Evolutionary conservation across 1,140 invertebrate genomes (phyloP).

Genomic region (Camponotus floridanus): DNA sequence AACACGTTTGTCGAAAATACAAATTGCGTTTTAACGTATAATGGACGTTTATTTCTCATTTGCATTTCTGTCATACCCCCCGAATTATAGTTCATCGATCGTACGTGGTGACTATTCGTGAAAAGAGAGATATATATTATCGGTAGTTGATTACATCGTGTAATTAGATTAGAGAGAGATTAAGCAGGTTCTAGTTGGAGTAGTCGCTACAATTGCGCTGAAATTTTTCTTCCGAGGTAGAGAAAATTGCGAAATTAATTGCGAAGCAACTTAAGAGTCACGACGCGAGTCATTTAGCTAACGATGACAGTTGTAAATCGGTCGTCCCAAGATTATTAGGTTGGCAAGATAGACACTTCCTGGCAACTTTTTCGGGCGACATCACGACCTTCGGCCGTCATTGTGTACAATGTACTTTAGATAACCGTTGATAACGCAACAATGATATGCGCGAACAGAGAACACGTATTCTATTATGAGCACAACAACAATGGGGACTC

Average conservation of each 20-base stretch:
- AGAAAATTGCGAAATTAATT: too few species aligned
- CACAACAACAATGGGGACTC: not conserved
- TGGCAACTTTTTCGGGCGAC: not conserved
- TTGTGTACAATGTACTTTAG: not conserved
- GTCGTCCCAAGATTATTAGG: too few species aligned
- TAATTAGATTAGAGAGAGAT: not conserved
- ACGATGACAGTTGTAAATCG: too few species aligned
- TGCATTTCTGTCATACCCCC: not conserved
- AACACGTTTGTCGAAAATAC: not conserved
- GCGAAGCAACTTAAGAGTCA: too few species aligned
- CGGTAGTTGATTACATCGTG: not conserved
- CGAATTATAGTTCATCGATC: constrained; percentile 22
- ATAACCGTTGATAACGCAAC: not conserved
- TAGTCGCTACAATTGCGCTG: too few species aligned
- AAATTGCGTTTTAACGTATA: not conserved
- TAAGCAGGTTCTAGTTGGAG: too few species aligned
- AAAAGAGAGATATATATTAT: not conserved
- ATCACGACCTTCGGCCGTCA: not conserved
- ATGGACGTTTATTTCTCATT: not conserved
- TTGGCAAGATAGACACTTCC: not conserved
- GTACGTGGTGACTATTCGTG: not conserved
- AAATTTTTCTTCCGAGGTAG: too few species aligned
- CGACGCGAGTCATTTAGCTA: too few species aligned
- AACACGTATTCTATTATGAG: not conserved
- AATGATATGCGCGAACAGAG: not conserved